phyloP scores from a whole-genome alignment of 2,888 invertebrate species.

The Nasonia oneida region DNA sequence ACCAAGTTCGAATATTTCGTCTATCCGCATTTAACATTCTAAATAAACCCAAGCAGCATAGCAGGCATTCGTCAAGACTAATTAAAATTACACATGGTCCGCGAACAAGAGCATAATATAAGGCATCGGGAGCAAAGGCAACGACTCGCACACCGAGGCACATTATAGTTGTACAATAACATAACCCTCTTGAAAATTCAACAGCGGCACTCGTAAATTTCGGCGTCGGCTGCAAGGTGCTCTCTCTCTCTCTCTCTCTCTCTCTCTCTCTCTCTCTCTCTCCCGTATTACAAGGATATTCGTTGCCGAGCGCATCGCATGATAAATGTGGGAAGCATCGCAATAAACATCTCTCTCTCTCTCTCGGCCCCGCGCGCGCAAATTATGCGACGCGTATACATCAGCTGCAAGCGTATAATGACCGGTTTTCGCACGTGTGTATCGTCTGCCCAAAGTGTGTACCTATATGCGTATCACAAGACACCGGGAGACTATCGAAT shows the following conservation, averaged over 20 bases:
- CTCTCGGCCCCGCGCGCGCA: background rate
- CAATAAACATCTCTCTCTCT: slow-evolving; percentile 40
- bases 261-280: slow-evolving; percentile 13
- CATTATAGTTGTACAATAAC: background rate
- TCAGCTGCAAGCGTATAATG: background rate
- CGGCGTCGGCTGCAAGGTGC: background rate
- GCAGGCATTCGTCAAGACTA: background rate
- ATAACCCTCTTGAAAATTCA: slow-evolving; percentile 43
- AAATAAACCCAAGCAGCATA: background rate
- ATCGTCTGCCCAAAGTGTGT: slow-evolving; percentile 7
- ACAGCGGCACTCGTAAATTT: slow-evolving; percentile 51
- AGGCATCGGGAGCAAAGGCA: background rate
- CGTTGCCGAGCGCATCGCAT: background rate
- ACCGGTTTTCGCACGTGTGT: background rate
- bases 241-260: background rate
- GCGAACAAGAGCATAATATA: background rate
- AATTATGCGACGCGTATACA: background rate
- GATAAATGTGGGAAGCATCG: slow-evolving; percentile 43
- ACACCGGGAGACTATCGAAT: background rate
- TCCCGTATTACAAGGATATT: slow-evolving; percentile 24
- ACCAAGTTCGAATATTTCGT: too few relatives aligned
- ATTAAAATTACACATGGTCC: background rate
- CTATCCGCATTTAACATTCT: too few relatives aligned
- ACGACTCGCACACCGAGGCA: background rate
- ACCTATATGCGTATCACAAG: background rate